phyloP scores from a whole-genome alignment of 64 coral and sea anemone genomes.

The Montipora foliosa region DNA sequence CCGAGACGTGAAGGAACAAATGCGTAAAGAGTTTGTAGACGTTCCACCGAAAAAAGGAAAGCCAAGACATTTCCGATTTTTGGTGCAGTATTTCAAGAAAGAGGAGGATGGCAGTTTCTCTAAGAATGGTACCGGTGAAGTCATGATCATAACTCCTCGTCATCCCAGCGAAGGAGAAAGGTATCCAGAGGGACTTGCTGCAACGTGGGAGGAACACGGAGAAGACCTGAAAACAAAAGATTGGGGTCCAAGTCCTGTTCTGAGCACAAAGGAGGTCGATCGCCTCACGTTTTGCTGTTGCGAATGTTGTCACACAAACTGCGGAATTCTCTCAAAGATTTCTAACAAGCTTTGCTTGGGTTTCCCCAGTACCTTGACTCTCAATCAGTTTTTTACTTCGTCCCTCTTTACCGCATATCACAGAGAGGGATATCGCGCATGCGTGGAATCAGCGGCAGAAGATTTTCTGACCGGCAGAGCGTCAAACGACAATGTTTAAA shows the following conservation, averaged over 20 bases:
- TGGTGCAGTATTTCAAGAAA: slow-evolving; percentile 82
- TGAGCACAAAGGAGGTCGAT: slow-evolving; percentile 67
- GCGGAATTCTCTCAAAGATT: slow-evolving; percentile 40
- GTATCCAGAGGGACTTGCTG: slow-evolving; percentile 42
- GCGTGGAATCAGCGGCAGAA: slow-evolving; percentile 31
- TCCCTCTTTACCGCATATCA: slow-evolving; percentile 46
- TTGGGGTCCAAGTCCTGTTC: slow-evolving; percentile 73
- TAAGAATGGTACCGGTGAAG: slow-evolving; percentile 60
- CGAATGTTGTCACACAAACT: slow-evolving; percentile 74
- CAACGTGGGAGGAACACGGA: slow-evolving; percentile 71
- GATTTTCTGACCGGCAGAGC: background rate
- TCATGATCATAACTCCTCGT: slow-evolving; percentile 76
- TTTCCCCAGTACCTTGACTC: slow-evolving; percentile 62
- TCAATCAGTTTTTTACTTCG: slow-evolving; percentile 51
- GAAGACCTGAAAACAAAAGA: slow-evolving; percentile 43
- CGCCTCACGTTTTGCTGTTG: slow-evolving; percentile 86
- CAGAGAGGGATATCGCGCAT: slow-evolving; percentile 56
- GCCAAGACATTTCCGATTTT: slow-evolving; percentile 83
- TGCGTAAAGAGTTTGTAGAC: slow-evolving; percentile 76
- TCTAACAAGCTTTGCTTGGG: slow-evolving; percentile 67
- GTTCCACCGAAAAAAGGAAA: slow-evolving; percentile 29
- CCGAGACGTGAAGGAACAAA: slow-evolving; percentile 80
- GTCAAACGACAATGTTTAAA: no score
- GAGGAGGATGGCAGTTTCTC: slow-evolving; percentile 38
- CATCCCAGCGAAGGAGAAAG: slow-evolving; percentile 53